Evolutionary conservation across 2,888 invertebrate species (phyloP), one percentile per base, ranked within the genome.

Genomic region (Elmis aenea): DNA sequence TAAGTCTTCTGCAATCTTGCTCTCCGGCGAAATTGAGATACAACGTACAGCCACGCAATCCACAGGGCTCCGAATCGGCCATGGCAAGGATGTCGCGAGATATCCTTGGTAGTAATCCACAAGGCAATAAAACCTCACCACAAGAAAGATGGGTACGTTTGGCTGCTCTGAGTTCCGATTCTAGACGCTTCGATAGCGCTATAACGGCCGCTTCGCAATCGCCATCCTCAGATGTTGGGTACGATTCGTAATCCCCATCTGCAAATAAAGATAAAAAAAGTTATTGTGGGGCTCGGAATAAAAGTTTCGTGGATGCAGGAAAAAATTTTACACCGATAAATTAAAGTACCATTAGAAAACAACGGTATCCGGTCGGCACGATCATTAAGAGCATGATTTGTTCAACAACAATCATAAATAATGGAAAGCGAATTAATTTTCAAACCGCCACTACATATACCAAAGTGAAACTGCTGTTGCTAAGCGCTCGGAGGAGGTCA

Each of bases 31-130:
- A 85, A 67, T 85, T 83, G 37, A 92, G 79, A 66, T 83, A 86
- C 46, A 92, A 73, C 8, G 84, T 83, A 59, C 90, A 89, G 16
- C 91, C 92, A 51, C 88, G 72, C 27, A 91, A 77, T 28, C 92
- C 93, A 69, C 89, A 92, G 12, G 92, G 92, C 68, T 93, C 92
- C 30, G 83, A 81, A 63, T 90, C 89, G 1, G 92, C 88, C 73
- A 88, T 81, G 35, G 79, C 76, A 31, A 91, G 74, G 44, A 90
- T 82, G 63, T 89, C 85, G 46, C 81, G 73, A 20, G 91, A 81
- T 46, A 92, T 85, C 52, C 84, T 73, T 48, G 82, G 79, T 35
- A 90, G 77, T 46, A 92, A 77, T 64, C 87, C 86, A 38, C 84
- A 83, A 23, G 92, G 92, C 51, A 92, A 74, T 48, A 90, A 74